Percentiles rank a stretch among this genome's conserved stretches.
These are phyloP conservation scores for Scopus umbretta DNA, from an alignment of 2,113 vertebrate species.

Conservation along the genomic window DNA sequence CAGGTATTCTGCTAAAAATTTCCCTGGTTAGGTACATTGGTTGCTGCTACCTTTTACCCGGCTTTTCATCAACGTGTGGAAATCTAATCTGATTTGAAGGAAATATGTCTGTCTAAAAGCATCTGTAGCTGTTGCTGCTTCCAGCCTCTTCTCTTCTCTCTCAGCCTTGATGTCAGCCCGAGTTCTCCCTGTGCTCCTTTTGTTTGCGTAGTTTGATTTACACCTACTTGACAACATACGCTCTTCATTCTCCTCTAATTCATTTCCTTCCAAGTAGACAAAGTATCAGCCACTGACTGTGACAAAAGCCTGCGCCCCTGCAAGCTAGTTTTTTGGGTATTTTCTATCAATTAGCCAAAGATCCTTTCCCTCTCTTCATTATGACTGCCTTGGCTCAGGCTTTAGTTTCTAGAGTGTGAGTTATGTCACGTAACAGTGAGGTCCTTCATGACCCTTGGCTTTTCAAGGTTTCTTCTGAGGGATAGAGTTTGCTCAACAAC, in stretches of 20 bases:
- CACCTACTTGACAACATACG: neutral
- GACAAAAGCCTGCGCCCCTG: neutral
- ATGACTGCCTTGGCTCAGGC: neutral
- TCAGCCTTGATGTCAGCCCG: neutral
- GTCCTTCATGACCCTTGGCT: neutral
- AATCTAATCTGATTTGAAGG: neutral
- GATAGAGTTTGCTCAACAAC: neutral
- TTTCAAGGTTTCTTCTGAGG: neutral
- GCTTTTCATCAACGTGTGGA: neutral
- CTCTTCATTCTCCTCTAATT: neutral
- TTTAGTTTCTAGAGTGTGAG: neutral
- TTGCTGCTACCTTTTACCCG: neutral
- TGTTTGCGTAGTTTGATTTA: slow-evolving; percentile 27
- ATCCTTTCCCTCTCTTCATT: neutral
- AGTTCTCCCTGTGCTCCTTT: neutral
- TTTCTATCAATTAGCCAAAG: neutral
- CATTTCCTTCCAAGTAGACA: neutral
- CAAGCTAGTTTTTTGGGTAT: neutral
- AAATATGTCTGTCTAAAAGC: neutral
- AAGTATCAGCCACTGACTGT: neutral
- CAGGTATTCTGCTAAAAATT: neutral
- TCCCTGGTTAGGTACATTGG: neutral
- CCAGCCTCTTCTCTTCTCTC: neutral
- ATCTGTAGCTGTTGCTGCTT: neutral
- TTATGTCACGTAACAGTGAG: neutral